Conservation (phyloP, 2,888 invertebrate species). For the Chrysomela aeneicollis region DNA sequence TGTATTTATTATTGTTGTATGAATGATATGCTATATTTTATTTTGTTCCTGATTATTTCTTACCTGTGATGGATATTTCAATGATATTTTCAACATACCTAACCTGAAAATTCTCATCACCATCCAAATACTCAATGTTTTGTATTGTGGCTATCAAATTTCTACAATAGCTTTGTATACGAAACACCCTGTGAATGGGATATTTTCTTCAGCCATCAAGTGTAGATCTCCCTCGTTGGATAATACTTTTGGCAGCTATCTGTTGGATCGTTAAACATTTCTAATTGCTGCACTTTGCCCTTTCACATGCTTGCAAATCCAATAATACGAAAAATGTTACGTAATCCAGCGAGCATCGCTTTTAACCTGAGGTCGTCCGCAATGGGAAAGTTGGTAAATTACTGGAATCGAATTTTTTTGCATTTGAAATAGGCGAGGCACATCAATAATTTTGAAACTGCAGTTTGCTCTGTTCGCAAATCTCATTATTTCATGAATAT, state of each 20-base stretch:
- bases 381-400: neutral
- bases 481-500: neutral
- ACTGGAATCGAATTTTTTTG: neutral
- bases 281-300: neutral
- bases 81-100: too few species aligned
- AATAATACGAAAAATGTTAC: neutral
- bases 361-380: neutral
- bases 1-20: neutral
- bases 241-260: neutral
- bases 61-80: neutral
- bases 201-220: too few species aligned
- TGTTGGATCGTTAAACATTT: neutral
- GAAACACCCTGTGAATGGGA: too few species aligned
- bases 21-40: constrained; percentile 2
- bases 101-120: too few species aligned
- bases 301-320: neutral
- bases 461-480: neutral
- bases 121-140: too few species aligned
- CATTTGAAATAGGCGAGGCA: neutral
- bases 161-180: too few species aligned
- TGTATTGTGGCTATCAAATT: too few species aligned
- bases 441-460: neutral
- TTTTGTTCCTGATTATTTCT: neutral
- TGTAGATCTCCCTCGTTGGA: neutral
- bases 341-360: neutral